These are phyloP conservation scores for Bombycilla garrulus DNA, from an alignment of 2,113 vertebrate genomes.

Conservation along the genomic window DNA sequence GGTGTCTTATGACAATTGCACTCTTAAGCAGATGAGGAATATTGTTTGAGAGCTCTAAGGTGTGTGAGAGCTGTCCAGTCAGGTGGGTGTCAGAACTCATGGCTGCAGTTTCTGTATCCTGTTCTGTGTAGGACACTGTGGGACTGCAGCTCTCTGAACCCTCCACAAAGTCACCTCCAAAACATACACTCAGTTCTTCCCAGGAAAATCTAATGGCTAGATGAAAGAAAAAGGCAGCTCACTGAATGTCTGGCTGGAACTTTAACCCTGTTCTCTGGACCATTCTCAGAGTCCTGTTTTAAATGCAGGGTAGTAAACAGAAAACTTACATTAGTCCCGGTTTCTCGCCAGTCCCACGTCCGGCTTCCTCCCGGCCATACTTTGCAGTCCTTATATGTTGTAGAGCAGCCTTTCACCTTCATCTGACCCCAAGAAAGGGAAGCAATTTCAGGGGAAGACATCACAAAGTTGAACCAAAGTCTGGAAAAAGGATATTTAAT, in stretches of 20 bases:
- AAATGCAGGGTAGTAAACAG: neutral
- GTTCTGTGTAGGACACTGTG: accelerated
- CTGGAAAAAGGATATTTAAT: conserved; percentile 65
- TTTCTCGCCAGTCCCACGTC: conserved; percentile 95
- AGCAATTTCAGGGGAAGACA: conserved; percentile 91
- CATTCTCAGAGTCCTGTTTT: neutral
- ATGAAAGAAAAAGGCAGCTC: neutral
- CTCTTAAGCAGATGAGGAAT: neutral
- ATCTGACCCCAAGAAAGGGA: conserved; percentile 93
- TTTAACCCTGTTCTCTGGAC: neutral
- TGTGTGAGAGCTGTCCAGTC: neutral
- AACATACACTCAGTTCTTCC: neutral
- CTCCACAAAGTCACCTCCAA: neutral
- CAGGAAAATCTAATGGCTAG: neutral
- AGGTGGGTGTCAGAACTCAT: neutral
- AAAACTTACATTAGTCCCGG: conserved; percentile 87
- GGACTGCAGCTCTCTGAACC: neutral
- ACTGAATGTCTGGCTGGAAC: neutral
- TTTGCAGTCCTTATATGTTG: conserved; percentile 93
- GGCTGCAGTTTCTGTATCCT: too few species aligned
- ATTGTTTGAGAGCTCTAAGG: neutral
- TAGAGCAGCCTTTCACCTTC: conserved; percentile 85
- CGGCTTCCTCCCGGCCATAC: conserved; percentile 96
- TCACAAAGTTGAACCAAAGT: conserved; percentile 26
- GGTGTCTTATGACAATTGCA: neutral